A percentile compares a stretch with the other conserved stretches of the same genome.
These are phyloP conservation scores for Mimas tiliae DNA, from an alignment of 2,888 invertebrate species.

Conservation along the genomic window DNA sequence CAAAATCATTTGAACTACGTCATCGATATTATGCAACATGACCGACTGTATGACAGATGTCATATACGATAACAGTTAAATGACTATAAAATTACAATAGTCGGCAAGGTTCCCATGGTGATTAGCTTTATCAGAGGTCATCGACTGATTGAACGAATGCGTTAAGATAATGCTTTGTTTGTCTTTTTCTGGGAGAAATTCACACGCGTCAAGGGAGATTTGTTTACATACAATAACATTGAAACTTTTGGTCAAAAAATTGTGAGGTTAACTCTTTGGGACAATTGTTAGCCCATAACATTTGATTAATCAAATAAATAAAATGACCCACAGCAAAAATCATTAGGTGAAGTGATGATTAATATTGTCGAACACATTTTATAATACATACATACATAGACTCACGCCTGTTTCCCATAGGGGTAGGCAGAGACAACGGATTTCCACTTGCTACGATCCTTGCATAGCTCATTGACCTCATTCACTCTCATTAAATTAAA, in stretches of 20 bases:
- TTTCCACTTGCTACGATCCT: too few relatives aligned
- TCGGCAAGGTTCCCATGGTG: slow-evolving; percentile 34
- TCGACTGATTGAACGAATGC: slow-evolving; percentile 37
- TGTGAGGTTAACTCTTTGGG: background rate
- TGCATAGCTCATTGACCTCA: too few relatives aligned
- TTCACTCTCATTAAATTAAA: too few relatives aligned
- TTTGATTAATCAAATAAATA: too few relatives aligned
- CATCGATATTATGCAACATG: background rate
- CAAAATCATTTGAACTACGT: background rate
- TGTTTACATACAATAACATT: slow-evolving; percentile 4
- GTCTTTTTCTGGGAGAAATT: slow-evolving; percentile 24
- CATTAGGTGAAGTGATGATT: too few relatives aligned
- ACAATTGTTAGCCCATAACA: background rate
- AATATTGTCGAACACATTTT: too few relatives aligned
- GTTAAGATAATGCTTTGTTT: slow-evolving; percentile 28
- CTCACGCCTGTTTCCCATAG: too few relatives aligned
- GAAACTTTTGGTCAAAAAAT: background rate
- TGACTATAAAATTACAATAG: slow-evolving; percentile 14
- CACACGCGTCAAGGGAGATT: slow-evolving; percentile 33
- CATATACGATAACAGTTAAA: slow-evolving; percentile 5
- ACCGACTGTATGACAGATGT: slow-evolving; percentile 9
- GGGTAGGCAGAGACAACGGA: too few relatives aligned
- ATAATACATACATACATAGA: too few relatives aligned
- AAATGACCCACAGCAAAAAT: too few relatives aligned
- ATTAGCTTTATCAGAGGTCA: slow-evolving; percentile 39